A percentile compares a stretch with the other conserved stretches of the same genome.
Evolutionary conservation across 2,113 vertebrate genomes (phyloP).

Genomic region (Globicephala melas): DNA sequence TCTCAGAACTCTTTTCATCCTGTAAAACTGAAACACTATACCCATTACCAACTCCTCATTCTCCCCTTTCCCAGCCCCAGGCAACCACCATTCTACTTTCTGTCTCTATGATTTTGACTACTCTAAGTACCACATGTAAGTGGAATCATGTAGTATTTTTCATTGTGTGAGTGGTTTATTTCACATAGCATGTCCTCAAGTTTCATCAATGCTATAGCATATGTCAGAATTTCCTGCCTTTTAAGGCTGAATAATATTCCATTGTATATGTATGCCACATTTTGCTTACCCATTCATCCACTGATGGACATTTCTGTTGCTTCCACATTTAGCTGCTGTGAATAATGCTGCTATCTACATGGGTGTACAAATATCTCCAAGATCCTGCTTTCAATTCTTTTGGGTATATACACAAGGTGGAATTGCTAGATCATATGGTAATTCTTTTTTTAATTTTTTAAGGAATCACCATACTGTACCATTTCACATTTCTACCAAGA

Average conservation of each 20-base stretch:
- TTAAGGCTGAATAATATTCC: not conserved
- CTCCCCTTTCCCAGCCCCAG: not conserved
- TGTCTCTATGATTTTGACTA: not conserved
- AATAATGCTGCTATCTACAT: not conserved
- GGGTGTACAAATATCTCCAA: not conserved
- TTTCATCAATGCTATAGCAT: no score
- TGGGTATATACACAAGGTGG: not conserved
- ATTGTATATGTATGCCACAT: not conserved
- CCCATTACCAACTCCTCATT: not conserved
- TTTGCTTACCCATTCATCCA: not conserved
- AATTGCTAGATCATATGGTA: not conserved
- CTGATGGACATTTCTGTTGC: not conserved
- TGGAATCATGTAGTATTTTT: not conserved
- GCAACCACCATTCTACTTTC: not conserved
- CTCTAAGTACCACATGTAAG: not conserved
- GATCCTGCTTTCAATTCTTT: not conserved
- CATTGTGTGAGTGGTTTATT: not conserved
- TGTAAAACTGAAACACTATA: not conserved
- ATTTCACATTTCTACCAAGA: not conserved
- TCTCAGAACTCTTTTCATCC: not conserved
- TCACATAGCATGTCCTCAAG: not conserved
- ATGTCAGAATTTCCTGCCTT: no score
- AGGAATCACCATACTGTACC: not conserved
- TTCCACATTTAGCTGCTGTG: not conserved
- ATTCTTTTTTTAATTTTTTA: not conserved